Base-by-base conservation (phyloP, 2,888 invertebrate species). In the Oxyteleia sp. region DNA sequence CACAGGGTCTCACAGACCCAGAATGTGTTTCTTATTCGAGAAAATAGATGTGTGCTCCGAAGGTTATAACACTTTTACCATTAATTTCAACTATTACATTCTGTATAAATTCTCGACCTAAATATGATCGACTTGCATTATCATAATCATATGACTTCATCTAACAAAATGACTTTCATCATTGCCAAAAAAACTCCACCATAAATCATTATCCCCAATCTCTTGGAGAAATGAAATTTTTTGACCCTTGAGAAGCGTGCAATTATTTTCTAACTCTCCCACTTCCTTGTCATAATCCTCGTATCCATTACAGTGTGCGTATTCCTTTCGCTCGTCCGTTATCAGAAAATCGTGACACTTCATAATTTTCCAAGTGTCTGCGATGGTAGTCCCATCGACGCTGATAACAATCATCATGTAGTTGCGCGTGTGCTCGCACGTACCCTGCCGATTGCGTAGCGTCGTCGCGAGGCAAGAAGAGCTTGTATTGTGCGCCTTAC, bases 381-480 rank as follows among this genome's bases (percentile, higher is more conserved):
- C 71, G 32, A 41, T 45, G 18, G 15, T 32, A 51, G 59, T 43
- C 13, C 2, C 41, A 41, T 41, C 41, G 16, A 26, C 15, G 13
- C 29, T 35, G 79, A 68, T 81, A 74, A 75, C 53, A 74, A 69
- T 82, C 68, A 69, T 49, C 55, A n/a, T 35, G 29, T 43, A 51
- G 15, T 11, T 35, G 49, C 64, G 32, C 23, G 51, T 41, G 41
- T 49, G 16, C 16, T 26, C 20, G 41, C 41, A 63, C 72, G 32
- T 51, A 71, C 38, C 35, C 13, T 57, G 57, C 51, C 86, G 87
- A 87, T 87, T 83, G 79, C 78, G 59, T 55, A 45, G 72, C 84
- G 88, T 88, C 87, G 85, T 86, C 84, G 85, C 82, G 80, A 84
- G 85, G 79, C 85, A 84, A 78, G 85, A 87, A 86, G 81, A 86